A percentile compares a stretch with the other conserved stretches of the same genome.
Conservation (phyloP, 1,140 invertebrate species). For the Drosophila mojavensis region DNA sequence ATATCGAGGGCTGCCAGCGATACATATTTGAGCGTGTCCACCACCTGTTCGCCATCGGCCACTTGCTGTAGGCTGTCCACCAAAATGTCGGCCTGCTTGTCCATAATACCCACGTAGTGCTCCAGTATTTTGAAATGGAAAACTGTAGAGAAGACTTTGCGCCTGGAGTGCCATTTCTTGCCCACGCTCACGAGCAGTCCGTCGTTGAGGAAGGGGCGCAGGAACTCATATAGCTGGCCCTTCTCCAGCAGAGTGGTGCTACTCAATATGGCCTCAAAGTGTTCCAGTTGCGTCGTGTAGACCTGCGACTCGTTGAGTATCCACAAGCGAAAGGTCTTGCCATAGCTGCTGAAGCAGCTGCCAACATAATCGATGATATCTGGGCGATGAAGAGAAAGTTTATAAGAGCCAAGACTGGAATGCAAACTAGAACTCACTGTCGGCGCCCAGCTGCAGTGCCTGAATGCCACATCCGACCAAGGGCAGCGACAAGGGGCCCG, state of each 20-base stretch:
- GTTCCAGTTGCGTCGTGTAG: constrained; percentile 79
- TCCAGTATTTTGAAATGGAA: constrained; percentile 94
- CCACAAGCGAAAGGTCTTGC: constrained; percentile 85
- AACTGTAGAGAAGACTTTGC: constrained; percentile 88
- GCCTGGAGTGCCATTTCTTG: constrained; percentile 63
- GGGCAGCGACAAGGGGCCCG: constrained; percentile 49
- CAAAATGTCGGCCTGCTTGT: constrained; percentile 87
- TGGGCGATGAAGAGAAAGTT: constrained; percentile 2
- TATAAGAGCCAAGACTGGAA: too few relatives aligned
- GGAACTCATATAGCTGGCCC: constrained; percentile 71
- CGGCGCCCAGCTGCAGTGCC: constrained; percentile 54
- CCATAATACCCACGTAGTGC: constrained; percentile 89
- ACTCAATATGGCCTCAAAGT: constrained; percentile 62
- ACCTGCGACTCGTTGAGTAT: constrained; percentile 83
- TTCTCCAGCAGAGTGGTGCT: constrained; percentile 69
- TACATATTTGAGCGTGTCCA: constrained; percentile 53
- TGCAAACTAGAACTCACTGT: constrained; percentile 47
- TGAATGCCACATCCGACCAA: constrained; percentile 56
- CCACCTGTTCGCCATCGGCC: constrained; percentile 50
- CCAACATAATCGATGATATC: constrained; percentile 53
- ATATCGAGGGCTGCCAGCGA: constrained; percentile 66
- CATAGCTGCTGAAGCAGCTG: constrained; percentile 42
- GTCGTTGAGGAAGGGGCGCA: constrained; percentile 83
- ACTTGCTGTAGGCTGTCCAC: constrained; percentile 83
- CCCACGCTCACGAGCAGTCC: constrained; percentile 80